A percentile compares a stretch with the other conserved stretches of the same genome.
Conservation (phyloP, 2,888 invertebrate species). For the Schizotus pectinicornis region DNA sequence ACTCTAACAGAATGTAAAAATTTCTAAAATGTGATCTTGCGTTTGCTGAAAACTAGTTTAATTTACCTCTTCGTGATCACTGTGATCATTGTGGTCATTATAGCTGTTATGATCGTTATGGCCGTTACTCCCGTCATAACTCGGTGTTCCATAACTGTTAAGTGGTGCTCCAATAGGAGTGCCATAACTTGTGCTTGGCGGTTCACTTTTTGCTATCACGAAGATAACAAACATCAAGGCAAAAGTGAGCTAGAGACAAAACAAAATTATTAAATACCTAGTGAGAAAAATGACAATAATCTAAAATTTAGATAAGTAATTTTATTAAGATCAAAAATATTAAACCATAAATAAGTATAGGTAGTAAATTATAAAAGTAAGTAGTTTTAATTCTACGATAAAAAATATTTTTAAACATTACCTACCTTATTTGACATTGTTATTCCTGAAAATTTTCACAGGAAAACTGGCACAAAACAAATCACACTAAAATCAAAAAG, state of each 20-base stretch:
- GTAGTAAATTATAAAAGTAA: too few species aligned
- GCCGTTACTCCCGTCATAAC: constrained; percentile 34
- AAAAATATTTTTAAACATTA: too few species aligned
- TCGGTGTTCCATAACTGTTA: constrained; percentile 44
- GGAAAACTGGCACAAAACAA: neutral
- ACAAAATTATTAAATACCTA: neutral
- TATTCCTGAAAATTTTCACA: neutral
- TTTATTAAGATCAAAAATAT: neutral
- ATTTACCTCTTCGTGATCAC: constrained; percentile 58
- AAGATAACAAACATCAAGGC: constrained; percentile 8
- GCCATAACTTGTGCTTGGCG: constrained; percentile 49
- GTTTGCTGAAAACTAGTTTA: too few species aligned
- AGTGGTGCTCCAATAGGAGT: constrained; percentile 45
- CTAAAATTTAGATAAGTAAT: neutral
- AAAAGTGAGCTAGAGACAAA: constrained; percentile 6
- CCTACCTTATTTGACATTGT: neutral
- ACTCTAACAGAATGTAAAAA: too few species aligned
- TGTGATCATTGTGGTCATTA: constrained; percentile 55
- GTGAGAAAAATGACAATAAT: neutral
- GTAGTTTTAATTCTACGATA: too few species aligned
- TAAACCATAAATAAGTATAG: too few species aligned
- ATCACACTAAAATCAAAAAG: neutral
- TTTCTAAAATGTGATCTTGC: too few species aligned
- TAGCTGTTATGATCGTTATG: constrained; percentile 30
- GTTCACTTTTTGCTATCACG: constrained; percentile 36